A percentile compares a stretch with the other conserved stretches of the same genome.
Evolutionary conservation across 2,888 invertebrate genomes (phyloP).

Genomic region (Ptilodon capucinus): DNA sequence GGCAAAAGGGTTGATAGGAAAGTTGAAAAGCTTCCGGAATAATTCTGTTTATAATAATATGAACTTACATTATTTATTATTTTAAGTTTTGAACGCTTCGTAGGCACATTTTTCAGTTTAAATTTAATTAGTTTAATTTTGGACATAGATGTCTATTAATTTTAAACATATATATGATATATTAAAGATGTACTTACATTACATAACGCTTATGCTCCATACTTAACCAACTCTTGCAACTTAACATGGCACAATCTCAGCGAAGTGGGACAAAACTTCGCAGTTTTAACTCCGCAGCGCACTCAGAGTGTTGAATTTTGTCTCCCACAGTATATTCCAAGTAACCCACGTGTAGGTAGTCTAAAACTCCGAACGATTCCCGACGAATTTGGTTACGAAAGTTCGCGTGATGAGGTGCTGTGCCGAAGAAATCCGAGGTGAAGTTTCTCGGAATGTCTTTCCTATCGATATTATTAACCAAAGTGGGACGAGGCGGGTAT

Average conservation of each 20-base stretch:
- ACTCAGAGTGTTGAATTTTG: constrained; percentile 1
- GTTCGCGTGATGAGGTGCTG: background rate
- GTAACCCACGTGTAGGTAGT: background rate
- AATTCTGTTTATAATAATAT: too few relatives aligned
- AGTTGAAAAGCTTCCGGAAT: background rate
- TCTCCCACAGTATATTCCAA: background rate
- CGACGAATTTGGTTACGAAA: background rate
- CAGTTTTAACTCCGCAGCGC: constrained; percentile 1
- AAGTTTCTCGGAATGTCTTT: background rate
- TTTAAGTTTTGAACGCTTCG: too few relatives aligned
- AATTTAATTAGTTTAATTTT: too few relatives aligned
- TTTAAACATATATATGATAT: background rate
- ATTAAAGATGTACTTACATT: background rate
- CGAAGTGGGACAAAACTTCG: constrained; percentile 2
- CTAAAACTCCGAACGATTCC: background rate
- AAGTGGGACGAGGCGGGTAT: background rate
- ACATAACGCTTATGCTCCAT: background rate
- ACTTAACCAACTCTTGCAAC: background rate
- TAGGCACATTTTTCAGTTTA: too few relatives aligned
- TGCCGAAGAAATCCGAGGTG: background rate
- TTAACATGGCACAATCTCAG: background rate
- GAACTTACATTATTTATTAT: too few relatives aligned
- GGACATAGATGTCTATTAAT: too few relatives aligned
- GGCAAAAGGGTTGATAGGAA: background rate
- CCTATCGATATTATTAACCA: background rate